Evolutionary conservation across 2,113 vertebrate genomes (phyloP), one percentile per base, ranked within the genome.

Genomic region (Apteryx mantelli): DNA sequence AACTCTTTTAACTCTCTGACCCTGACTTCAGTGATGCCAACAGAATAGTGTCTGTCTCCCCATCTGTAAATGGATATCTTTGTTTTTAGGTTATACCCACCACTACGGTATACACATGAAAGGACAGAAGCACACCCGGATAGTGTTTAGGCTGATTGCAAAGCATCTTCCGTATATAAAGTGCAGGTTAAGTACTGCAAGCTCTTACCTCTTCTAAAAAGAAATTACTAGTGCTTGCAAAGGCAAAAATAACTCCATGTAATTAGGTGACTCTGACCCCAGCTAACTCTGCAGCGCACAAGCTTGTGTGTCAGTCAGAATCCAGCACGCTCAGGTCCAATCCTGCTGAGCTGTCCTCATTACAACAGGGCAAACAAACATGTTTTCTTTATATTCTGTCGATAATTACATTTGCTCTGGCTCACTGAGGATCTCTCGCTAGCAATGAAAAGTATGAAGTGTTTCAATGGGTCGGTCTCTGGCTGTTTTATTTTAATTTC

Each of bases 321-420:
- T 36, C 46, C 86, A 94, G 83, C 80, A 93, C 44, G 30, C 38
- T 66, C 81, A 79, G 82, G 81, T 76, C 76, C 92, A 71, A 38
- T 77, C 91, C 83, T 93, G 93, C 93, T 95, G 95, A 91, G 92
- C 56, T 77, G 44, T 80, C 86, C 76, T 93, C 92, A 95, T 94
- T 97, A 97, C 88, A 93, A 65, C 70, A 88, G n/a, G 55, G 84
- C 42, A 88, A 92, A 89, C 44, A 90, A 93, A 93, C 79, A 82
- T 60, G 73, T 82, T 94, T 95, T 77, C 86, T 91, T 93, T 79
- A 87, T 95, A 73, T 80, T 94, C 75, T 77, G 79, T 78, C 25
- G 3, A 88, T 96, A 96, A 97, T 93, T 96, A 84, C 82, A 91
- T 96, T 90, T 95, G 61, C 89, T 93, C 79, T 97, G 89, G 76